These are phyloP conservation scores for Bucco capensis DNA, from an alignment of 2,113 vertebrate genomes.

Conservation along the genomic window DNA sequence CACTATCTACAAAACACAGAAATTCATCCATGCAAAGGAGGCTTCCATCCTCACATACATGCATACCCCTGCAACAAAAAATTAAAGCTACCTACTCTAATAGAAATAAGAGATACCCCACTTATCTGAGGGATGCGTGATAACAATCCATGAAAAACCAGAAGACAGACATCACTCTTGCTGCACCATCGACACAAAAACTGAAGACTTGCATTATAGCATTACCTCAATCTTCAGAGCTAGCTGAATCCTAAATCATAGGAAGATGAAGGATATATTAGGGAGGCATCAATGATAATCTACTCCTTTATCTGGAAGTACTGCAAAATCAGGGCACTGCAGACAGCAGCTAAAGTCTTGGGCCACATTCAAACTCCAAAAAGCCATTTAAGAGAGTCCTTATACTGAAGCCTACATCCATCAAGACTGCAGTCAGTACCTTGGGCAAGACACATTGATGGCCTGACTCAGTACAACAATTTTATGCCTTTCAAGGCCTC, in stretches of 20 bases:
- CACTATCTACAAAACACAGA: background rate
- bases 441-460: fast-evolving
- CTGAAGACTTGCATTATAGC: background rate
- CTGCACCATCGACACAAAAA: background rate
- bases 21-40: fast-evolving
- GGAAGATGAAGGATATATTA: background rate
- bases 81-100: background rate
- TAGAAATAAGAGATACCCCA: background rate
- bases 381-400: background rate
- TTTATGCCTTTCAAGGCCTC: background rate
- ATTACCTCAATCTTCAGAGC: background rate
- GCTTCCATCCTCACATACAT: background rate
- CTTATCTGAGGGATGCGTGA: background rate
- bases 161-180: fast-evolving
- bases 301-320: background rate
- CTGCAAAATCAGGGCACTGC: background rate
- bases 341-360: background rate
- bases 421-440: background rate
- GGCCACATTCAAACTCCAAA: background rate
- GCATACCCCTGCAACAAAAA: background rate
- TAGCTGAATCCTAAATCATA: background rate
- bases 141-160: background rate
- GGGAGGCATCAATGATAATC: background rate
- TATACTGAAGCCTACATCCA: background rate
- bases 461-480: background rate